Conservation (phyloP, 2,888 invertebrate genomes). For the Eremobia ochroleuca region DNA sequence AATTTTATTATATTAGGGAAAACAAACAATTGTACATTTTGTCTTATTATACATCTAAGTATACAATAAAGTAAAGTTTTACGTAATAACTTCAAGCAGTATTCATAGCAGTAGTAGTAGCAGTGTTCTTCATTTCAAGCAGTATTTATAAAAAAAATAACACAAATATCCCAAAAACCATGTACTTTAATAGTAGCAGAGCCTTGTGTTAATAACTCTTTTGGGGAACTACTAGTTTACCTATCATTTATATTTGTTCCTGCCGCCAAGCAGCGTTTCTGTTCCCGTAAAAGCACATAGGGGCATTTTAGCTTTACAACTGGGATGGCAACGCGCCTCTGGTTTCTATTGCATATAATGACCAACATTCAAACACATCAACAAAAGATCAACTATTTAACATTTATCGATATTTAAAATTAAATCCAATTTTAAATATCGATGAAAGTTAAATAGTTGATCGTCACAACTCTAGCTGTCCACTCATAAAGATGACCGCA, state of each 20-base stretch:
- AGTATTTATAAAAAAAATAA: neutral
- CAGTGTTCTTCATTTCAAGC: neutral
- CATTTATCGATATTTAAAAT: no score
- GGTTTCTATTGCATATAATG: neutral
- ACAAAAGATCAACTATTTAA: no score
- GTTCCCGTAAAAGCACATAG: neutral
- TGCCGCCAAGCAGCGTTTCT: neutral
- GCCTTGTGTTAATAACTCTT: neutral
- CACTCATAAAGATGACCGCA: conserved; percentile 63
- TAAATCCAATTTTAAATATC: conserved; percentile 17
- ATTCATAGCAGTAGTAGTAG: no score
- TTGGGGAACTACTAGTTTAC: neutral
- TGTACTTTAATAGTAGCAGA: neutral
- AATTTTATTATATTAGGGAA: no score
- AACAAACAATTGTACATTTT: no score
- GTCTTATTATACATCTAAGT: no score
- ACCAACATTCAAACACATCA: neutral
- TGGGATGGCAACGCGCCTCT: neutral
- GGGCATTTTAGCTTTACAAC: neutral
- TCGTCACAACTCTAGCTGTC: conserved; percentile 20
- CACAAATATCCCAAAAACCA: neutral
- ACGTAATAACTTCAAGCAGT: no score
- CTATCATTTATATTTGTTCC: neutral
- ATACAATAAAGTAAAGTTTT: no score
- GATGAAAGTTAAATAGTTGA: conserved; percentile 18